Evolutionary conservation across 2,113 vertebrate genomes (phyloP), one percentile per base, ranked within the genome.

Genomic region (Sprattus sprattus): DNA sequence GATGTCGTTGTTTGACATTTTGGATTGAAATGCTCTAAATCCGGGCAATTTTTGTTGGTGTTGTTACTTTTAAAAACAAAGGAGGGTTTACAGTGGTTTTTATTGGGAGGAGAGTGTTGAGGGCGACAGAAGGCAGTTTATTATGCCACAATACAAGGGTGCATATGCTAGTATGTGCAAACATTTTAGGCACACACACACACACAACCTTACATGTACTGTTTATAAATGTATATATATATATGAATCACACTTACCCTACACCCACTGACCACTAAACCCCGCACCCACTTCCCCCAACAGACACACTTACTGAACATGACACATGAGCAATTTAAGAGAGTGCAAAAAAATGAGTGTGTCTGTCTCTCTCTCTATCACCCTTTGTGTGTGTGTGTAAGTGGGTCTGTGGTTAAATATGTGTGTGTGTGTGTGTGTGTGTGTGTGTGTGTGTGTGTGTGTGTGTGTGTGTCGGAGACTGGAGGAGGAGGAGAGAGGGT

Each of bases 391-490:
- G 39, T 39, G 39, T 39, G 39, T 39, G 39, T 39, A 39, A 39
- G 39, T 39, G 39, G 39, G 39, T 39, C 39, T 39, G 39, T 39
- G 39, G 39, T 1, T 39, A 39, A 1, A 39, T 39, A 2, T 39
- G 39, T 39, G 39, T 39, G 57, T 64, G 57, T 64, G 57, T 39
- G n/a, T n/a, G n/a, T n/a, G n/a, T n/a, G n/a, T n/a, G n/a, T n/a
- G n/a, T n/a, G n/a, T n/a, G n/a, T n/a, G n/a, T n/a, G n/a, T 64
- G 2, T 71, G 64, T 71, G 64, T 71, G 64, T 71, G 64, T 67
- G 60, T 67, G 22, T 71, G 64, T 71, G 64, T 71, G 64, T 71
- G 25, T 71, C 9, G 7, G 64, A 10, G 64, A 6, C n/a, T 11
- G 25, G 47, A 82, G 67, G 67, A 25, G 60, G 54, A 81, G 46